Percentiles rank a stretch among this genome's conserved stretches.
Evolutionary conservation across 2,888 invertebrate species (phyloP).

Genomic region (Drosophila nr. medialis): DNA sequence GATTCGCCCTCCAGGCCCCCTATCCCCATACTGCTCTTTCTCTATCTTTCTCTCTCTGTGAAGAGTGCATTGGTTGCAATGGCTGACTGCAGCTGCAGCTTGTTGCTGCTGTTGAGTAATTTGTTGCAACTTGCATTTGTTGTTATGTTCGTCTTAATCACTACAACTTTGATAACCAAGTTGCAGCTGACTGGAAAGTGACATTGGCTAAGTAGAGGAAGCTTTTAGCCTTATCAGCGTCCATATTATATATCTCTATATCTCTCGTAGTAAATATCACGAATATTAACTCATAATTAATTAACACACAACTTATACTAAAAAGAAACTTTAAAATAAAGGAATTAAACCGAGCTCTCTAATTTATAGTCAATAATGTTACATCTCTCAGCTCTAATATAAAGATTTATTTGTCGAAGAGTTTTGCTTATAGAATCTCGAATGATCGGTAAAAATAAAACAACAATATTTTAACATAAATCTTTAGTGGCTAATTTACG

Average conservation of each 20-base stretch:
- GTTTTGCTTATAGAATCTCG: neutral
- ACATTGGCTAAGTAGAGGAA: neutral
- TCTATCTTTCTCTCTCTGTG: neutral
- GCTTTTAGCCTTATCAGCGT: neutral
- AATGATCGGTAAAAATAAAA: slow-evolving; percentile 5
- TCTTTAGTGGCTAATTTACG: neutral
- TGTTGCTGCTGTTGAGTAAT: slow-evolving; percentile 5
- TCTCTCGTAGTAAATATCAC: neutral
- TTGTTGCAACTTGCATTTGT: slow-evolving; percentile 12
- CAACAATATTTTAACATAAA: neutral
- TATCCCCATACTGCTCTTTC: neutral
- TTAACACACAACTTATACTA: neutral
- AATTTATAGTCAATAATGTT: neutral
- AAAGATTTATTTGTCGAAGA: neutral
- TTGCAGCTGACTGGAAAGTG: neutral
- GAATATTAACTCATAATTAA: neutral
- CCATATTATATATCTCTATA: neutral
- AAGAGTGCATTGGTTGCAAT: slow-evolving; percentile 27
- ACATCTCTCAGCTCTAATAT: neutral
- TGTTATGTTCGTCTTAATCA: neutral
- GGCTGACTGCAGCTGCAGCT: slow-evolving; percentile 19
- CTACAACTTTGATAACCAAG: neutral
- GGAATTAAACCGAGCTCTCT: neutral
- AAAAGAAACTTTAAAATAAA: neutral
- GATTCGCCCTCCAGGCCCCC: neutral